phyloP scores from a whole-genome alignment of 2,797 vertebrate species.

The Urophycis tenuis region DNA sequence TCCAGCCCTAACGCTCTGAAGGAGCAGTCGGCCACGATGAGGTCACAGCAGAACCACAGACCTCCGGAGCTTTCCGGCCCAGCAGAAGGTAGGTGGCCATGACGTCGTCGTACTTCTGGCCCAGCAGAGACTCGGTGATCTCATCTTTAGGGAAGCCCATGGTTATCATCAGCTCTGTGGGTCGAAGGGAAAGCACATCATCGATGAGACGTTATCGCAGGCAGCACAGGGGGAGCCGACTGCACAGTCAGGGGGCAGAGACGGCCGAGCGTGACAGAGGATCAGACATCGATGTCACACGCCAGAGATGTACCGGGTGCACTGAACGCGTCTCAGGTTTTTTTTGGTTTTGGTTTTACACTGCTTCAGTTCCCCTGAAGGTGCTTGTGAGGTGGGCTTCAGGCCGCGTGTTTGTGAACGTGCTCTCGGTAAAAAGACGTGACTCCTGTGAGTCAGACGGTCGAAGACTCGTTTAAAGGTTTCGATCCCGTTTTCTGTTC shows the following conservation, averaged over 20 bases:
- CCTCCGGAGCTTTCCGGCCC: constrained; percentile 93
- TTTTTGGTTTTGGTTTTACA: neutral
- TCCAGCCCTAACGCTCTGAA: constrained; percentile 6
- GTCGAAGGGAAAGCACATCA: neutral
- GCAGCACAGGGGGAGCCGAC: neutral
- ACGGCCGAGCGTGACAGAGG: neutral
- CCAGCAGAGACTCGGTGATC: constrained; percentile 86
- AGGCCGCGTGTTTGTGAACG: too few species aligned
- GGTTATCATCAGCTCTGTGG: constrained; percentile 90
- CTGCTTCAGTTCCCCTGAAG: neutral
- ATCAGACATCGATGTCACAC: neutral
- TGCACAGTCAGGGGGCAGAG: neutral
- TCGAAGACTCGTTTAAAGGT: too few species aligned
- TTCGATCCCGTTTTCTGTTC: neutral
- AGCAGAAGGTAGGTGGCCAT: constrained; percentile 97
- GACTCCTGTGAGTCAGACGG: too few species aligned
- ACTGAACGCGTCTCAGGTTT: too few species aligned
- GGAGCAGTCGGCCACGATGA: constrained; percentile 3
- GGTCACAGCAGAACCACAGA: constrained; percentile 31
- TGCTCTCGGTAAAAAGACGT: too few species aligned
- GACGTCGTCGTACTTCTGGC: constrained; percentile 92
- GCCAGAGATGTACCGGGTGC: neutral
- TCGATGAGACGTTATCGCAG: neutral
- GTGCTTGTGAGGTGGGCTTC: neutral
- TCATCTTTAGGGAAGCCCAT: constrained; percentile 97